phyloP scores from a whole-genome alignment of 2,888 invertebrate species.

The Lasioglossum marginatum region DNA sequence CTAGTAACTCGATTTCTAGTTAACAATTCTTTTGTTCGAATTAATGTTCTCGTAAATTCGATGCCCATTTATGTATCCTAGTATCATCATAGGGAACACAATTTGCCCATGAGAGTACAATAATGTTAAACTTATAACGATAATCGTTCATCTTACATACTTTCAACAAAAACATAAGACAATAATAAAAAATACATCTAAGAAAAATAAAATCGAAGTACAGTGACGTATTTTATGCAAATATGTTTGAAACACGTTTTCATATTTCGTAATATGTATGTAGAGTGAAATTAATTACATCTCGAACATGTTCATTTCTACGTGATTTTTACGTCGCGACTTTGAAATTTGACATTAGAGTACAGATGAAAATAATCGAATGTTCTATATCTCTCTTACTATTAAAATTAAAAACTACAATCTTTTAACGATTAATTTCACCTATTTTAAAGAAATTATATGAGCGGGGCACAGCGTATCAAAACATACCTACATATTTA shows the following conservation, averaged over 20 bases:
- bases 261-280: constrained; percentile 24
- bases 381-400: not conserved
- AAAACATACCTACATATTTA: constrained; percentile 39
- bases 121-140: constrained; percentile 71
- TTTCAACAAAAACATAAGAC: constrained; percentile 77
- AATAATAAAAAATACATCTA: constrained; percentile 58
- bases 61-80: constrained; percentile 72
- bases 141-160: constrained; percentile 83
- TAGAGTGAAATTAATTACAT: constrained; percentile 29
- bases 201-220: constrained; percentile 65
- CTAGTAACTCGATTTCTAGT: constrained; percentile 73
- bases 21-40: constrained; percentile 66
- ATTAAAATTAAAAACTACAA: constrained; percentile 26
- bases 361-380: constrained; percentile 33
- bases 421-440: constrained; percentile 23
- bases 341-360: constrained; percentile 47
- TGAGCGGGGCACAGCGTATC: constrained; percentile 4
- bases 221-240: constrained; percentile 74
- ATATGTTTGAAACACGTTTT: constrained; percentile 40
- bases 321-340: constrained; percentile 43
- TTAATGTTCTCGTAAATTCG: constrained; percentile 67
- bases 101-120: constrained; percentile 71
- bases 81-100: constrained; percentile 77
- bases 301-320: constrained; percentile 27
- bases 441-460: constrained; percentile 26